A percentile compares a stretch with the other conserved stretches of the same genome.
Evolutionary conservation across 2,113 vertebrate genomes (phyloP).

Genomic region (Zosterops lateralis): DNA sequence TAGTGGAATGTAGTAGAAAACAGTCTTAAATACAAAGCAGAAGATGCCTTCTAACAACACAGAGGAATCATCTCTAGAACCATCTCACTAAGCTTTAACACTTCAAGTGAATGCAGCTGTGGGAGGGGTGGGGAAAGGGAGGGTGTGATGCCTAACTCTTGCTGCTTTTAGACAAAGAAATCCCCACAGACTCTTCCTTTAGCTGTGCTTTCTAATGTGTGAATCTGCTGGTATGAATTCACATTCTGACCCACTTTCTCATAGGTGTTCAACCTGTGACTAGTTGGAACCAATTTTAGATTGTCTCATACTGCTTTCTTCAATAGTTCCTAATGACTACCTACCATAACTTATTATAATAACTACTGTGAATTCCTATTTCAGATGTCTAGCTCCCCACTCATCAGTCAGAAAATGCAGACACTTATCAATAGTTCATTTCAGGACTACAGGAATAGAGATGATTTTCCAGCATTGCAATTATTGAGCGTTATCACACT

Average conservation of each 20-base stretch:
- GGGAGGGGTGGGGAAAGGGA: not conserved
- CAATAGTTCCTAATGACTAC: not conserved
- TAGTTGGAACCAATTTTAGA: not conserved
- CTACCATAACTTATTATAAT: not conserved
- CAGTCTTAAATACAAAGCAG: not conserved
- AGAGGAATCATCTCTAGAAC: not conserved
- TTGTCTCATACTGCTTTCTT: not conserved
- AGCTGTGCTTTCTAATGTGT: not conserved
- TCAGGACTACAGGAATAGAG: not conserved
- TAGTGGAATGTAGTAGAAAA: not conserved
- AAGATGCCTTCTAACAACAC: not conserved
- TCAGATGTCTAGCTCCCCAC: not conserved
- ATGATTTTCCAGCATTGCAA: not conserved
- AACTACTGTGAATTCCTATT: not conserved
- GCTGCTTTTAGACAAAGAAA: not conserved
- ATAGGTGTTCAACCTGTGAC: not conserved
- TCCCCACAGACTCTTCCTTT: not conserved
- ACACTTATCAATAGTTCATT: not conserved
- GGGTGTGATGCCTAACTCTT: not conserved
- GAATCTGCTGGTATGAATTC: not conserved
- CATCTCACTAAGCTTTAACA: not conserved
- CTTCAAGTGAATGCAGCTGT: not conserved
- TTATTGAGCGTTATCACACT: not conserved
- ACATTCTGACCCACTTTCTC: not conserved
- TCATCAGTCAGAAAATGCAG: not conserved